Conservation (phyloP, 2,888 invertebrate species). For the Rugalucina vietnamica region DNA sequence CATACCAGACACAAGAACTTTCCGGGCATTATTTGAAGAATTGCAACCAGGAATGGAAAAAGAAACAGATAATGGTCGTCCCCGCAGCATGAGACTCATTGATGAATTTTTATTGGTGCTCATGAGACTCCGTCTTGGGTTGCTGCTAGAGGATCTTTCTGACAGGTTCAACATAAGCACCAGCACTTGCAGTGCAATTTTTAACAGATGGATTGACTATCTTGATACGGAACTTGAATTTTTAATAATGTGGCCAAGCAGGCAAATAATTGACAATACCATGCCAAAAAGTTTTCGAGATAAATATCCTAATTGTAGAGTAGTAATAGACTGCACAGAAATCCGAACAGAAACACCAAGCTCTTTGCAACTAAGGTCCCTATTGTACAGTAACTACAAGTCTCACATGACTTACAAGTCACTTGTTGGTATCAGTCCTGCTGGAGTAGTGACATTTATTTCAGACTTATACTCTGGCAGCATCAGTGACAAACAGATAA, state of each 20-base stretch:
- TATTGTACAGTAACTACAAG: slow-evolving; percentile 53
- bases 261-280: not conserved
- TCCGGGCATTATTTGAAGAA: slow-evolving; percentile 45
- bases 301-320: slow-evolving; percentile 45
- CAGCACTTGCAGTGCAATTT: slow-evolving; percentile 25
- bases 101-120: slow-evolving; percentile 45
- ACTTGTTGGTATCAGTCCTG: slow-evolving; percentile 51
- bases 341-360: slow-evolving; percentile 48
- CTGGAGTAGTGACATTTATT: slow-evolving; percentile 55
- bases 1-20: slow-evolving; percentile 32
- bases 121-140: slow-evolving; percentile 45
- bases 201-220: slow-evolving; percentile 29
- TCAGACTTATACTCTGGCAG: slow-evolving; percentile 56
- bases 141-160: slow-evolving; percentile 41
- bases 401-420: slow-evolving; percentile 51
- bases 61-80: slow-evolving; percentile 23
- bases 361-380: slow-evolving; percentile 27
- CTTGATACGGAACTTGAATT: slow-evolving; percentile 17
- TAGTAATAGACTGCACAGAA: slow-evolving; percentile 65
- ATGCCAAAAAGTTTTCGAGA: slow-evolving; percentile 49
- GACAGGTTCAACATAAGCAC: slow-evolving; percentile 29
- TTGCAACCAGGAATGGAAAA: not conserved
- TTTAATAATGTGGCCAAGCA: slow-evolving; percentile 32
- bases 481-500: slow-evolving; percentile 55
- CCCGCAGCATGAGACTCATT: slow-evolving; percentile 16